phyloP scores from a whole-genome alignment of 2,888 invertebrate genomes.

The Mylabris sibirica region DNA sequence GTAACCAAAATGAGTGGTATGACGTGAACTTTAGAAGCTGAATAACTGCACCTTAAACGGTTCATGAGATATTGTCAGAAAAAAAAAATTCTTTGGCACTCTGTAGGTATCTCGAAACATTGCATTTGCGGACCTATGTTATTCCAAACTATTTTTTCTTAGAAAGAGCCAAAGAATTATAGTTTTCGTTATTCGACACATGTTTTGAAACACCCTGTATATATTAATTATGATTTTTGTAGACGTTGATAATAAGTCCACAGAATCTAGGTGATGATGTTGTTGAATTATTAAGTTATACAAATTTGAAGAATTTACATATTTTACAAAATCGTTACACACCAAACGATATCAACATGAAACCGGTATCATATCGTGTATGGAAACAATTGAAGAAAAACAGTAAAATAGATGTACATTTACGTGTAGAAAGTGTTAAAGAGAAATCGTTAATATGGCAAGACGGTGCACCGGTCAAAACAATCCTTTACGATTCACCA shows the following conservation, averaged over 20 bases:
- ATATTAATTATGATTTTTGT: constrained; percentile 25
- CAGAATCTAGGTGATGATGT: constrained; percentile 80
- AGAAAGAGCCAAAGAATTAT: too few species aligned
- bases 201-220: too few species aligned
- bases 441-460: constrained; percentile 72
- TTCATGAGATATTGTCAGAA: too few species aligned
- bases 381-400: constrained; percentile 64
- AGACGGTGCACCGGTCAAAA: constrained; percentile 72
- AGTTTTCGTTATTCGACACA: too few species aligned
- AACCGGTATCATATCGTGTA: constrained; percentile 61
- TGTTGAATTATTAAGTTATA: constrained; percentile 71
- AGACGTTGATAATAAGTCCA: constrained; percentile 73
- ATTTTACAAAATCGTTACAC: constrained; percentile 78
- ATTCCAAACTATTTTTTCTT: too few species aligned
- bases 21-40: too few species aligned
- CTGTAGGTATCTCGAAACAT: too few species aligned
- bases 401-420: constrained; percentile 72
- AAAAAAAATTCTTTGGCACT: too few species aligned
- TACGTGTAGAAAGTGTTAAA: constrained; percentile 69
- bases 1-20: too few species aligned
- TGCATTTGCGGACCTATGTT: too few species aligned
- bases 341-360: constrained; percentile 64
- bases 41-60: too few species aligned
- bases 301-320: constrained; percentile 71
- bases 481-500: constrained; percentile 71